phyloP scores from a whole-genome alignment of 2,888 invertebrate species.

The Phortica magna region DNA sequence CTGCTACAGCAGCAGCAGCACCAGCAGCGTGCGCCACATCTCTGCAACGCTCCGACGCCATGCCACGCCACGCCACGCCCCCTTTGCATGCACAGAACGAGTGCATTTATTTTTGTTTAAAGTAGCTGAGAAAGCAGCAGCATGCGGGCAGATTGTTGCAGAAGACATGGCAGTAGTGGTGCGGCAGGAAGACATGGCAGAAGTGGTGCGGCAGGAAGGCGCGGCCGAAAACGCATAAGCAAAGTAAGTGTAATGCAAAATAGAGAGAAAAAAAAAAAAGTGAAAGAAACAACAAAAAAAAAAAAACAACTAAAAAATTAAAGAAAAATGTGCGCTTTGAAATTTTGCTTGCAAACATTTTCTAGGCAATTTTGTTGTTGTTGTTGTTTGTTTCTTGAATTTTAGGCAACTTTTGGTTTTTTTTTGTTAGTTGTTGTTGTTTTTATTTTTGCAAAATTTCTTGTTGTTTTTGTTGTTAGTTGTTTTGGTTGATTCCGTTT shows the following conservation, averaged over 20 bases:
- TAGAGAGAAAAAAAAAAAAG: background rate
- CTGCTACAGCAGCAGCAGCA: too few relatives aligned
- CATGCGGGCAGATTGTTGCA: too few relatives aligned
- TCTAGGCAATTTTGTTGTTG: background rate
- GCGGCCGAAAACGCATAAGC: background rate
- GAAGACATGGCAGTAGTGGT: too few relatives aligned
- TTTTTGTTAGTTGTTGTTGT: background rate
- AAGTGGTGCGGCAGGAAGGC: background rate
- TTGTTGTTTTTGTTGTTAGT: background rate
- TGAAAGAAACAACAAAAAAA: background rate
- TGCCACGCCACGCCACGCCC: slow-evolving; percentile 4
- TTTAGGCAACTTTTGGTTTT: background rate
- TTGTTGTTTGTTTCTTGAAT: background rate
- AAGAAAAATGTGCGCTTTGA: slow-evolving; percentile 2
- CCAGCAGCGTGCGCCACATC: background rate
- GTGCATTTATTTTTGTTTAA: slow-evolving; percentile 5
- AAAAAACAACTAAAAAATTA: background rate
- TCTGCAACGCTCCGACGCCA: slow-evolving; percentile 46
- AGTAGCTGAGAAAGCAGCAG: too few relatives aligned
- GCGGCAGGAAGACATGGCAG: background rate
- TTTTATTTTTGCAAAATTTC: background rate
- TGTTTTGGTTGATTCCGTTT: background rate
- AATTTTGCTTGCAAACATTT: slow-evolving; percentile 17
- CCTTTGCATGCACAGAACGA: background rate
- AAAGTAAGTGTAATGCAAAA: background rate